Conservation (phyloP, 2,113 vertebrate genomes). For the Cyprinodon brontotheroides region DNA sequence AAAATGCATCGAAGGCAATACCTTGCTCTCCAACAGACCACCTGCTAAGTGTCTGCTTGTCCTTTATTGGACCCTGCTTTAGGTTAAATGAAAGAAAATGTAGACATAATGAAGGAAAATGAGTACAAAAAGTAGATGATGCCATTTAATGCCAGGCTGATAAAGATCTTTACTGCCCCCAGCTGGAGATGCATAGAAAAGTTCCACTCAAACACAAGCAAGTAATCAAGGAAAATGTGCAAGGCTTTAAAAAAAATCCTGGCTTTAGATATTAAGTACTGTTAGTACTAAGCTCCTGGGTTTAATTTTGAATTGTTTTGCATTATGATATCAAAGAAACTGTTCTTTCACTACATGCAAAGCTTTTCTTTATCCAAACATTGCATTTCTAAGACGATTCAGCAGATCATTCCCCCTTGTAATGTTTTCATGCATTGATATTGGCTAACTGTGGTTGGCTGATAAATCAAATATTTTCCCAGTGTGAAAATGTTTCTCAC, state of each 20-base stretch:
- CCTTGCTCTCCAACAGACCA: constrained; percentile 18
- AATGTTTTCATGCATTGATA: neutral
- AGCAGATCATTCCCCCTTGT: neutral
- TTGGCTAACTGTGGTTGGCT: neutral
- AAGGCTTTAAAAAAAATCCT: constrained; percentile 11
- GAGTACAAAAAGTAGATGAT: constrained; percentile 12
- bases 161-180: constrained; percentile 70
- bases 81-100: constrained; percentile 43
- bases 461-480: neutral
- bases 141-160: constrained; percentile 21
- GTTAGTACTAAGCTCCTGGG: neutral
- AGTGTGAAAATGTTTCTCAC: constrained; percentile 32
- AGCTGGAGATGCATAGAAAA: constrained; percentile 25
- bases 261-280: constrained; percentile 7
- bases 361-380: neutral
- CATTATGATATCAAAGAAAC: neutral
- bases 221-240: constrained; percentile 4
- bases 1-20: constrained; percentile 41
- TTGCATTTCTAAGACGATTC: neutral
- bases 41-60: constrained; percentile 13
- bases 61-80: constrained; percentile 30
- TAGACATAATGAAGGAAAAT: constrained; percentile 50
- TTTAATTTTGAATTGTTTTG: neutral
- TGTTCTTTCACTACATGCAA: neutral
- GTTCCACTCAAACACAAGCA: constrained; percentile 4